These are phyloP conservation scores for Himalopsyche kuldschensis DNA, from an alignment of 2,888 invertebrate genomes.

Conservation along the genomic window DNA sequence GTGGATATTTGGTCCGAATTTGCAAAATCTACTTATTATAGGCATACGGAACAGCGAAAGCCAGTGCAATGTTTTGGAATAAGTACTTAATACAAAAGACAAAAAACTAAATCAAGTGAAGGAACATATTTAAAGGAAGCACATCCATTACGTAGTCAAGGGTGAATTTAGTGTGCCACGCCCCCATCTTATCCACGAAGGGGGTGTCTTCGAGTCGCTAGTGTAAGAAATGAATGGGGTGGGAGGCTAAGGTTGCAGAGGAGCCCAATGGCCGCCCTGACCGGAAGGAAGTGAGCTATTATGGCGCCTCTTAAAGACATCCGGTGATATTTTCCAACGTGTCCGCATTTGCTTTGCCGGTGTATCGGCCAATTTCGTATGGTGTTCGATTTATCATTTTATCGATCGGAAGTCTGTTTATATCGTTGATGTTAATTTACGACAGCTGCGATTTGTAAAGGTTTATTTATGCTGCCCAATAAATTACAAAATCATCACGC, in stretches of 20 bases:
- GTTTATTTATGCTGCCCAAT: neutral
- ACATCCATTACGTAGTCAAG: slow-evolving; percentile 18
- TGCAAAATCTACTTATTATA: no score
- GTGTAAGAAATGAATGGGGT: slow-evolving; percentile 1
- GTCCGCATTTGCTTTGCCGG: slow-evolving; percentile 14
- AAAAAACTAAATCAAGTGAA: neutral
- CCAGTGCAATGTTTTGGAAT: no score
- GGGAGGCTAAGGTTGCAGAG: slow-evolving; percentile 7
- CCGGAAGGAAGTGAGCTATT: slow-evolving; percentile 35
- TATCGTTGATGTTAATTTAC: neutral
- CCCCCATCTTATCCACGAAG: slow-evolving; percentile 5
- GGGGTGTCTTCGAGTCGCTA: neutral
- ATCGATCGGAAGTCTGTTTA: neutral
- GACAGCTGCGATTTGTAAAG: neutral
- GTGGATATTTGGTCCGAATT: no score
- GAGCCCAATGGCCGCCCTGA: slow-evolving; percentile 10
- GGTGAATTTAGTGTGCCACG: slow-evolving; percentile 30
- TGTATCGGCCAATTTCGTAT: neutral
- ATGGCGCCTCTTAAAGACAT: slow-evolving; percentile 22
- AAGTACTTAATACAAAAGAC: neutral
- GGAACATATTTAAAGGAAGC: slow-evolving; percentile 18
- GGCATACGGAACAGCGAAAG: no score
- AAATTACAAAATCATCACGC: no score
- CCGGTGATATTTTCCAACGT: slow-evolving; percentile 18
- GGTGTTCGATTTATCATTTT: neutral